Percentiles rank a stretch among this genome's conserved stretches.
Conservation (phyloP, 2,113 vertebrate species). For the Amblyornis subalaris region DNA sequence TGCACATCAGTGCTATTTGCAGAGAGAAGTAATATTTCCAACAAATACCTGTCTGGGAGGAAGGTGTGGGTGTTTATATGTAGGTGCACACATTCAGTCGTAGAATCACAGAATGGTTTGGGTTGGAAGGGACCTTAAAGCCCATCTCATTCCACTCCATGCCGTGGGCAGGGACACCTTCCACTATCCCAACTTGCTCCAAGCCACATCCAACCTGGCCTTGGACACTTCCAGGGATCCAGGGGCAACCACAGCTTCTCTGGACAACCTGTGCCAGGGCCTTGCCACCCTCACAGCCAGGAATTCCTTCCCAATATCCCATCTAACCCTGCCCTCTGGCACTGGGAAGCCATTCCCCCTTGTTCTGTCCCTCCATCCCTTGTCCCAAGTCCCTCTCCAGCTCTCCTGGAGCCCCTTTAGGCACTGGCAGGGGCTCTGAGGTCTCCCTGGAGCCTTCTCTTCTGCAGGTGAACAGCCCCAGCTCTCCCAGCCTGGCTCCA, state of each 20-base stretch:
- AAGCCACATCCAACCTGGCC: fast-evolving
- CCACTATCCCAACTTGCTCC: fast-evolving
- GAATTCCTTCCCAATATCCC: background rate
- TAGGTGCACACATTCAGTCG: background rate
- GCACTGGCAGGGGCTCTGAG: background rate
- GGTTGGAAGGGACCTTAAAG: background rate
- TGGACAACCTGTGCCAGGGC: background rate
- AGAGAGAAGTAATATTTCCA: background rate
- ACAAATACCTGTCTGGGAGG: background rate
- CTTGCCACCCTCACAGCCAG: background rate
- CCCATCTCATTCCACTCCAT: fast-evolving
- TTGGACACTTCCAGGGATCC: background rate
- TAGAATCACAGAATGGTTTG: background rate
- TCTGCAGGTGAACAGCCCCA: background rate
- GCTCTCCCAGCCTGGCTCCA: background rate
- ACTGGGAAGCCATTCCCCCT: background rate
- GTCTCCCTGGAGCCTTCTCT: background rate
- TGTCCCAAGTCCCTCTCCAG: background rate
- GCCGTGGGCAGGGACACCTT: background rate
- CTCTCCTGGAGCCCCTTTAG: background rate
- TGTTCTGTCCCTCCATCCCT: background rate
- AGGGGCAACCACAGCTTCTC: background rate
- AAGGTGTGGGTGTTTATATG: background rate
- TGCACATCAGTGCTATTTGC: background rate
- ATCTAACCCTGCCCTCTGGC: background rate